A percentile compares a stretch with the other conserved stretches of the same genome.
phyloP scores from a whole-genome alignment of 1,140 invertebrate genomes.

The Brachionus manjavacas region DNA sequence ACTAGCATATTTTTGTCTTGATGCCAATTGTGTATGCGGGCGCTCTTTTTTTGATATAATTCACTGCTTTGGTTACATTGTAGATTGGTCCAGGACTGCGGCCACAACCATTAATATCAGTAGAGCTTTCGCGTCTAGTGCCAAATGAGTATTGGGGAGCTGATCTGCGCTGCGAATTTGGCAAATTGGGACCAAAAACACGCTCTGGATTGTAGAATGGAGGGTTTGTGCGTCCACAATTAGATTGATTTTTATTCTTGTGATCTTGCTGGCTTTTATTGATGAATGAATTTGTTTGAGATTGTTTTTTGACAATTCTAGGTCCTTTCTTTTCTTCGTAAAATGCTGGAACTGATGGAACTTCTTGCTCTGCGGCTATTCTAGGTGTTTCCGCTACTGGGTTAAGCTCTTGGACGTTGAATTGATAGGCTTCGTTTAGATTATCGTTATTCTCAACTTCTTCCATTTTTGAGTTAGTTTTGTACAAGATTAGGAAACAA shows the following conservation, averaged over 20 bases:
- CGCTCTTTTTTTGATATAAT: conserved; percentile 24
- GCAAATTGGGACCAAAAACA: neutral
- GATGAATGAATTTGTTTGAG: neutral
- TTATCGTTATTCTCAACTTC: neutral
- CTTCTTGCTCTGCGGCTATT: neutral
- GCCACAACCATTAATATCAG: neutral
- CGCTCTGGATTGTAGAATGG: conserved; percentile 1
- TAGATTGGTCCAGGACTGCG: conserved; percentile 7
- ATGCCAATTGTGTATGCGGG: conserved; percentile 6
- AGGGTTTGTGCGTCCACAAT: neutral
- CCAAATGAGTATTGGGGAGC: conserved; percentile 22
- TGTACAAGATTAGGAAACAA: neutral
- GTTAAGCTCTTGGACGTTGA: neutral
- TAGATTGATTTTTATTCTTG: neutral
- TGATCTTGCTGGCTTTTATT: neutral
- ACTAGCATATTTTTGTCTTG: neutral
- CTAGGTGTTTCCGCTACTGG: neutral
- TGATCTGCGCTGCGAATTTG: neutral
- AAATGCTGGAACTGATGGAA: neutral
- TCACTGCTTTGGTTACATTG: neutral
- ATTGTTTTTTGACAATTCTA: neutral
- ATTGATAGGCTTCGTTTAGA: neutral
- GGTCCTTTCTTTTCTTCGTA: neutral
- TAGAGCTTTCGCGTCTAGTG: neutral
- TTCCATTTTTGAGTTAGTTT: neutral